These are phyloP conservation scores for Acrossocheilus fasciatus DNA, from an alignment of 2,797 vertebrate genomes.

Conservation along the genomic window DNA sequence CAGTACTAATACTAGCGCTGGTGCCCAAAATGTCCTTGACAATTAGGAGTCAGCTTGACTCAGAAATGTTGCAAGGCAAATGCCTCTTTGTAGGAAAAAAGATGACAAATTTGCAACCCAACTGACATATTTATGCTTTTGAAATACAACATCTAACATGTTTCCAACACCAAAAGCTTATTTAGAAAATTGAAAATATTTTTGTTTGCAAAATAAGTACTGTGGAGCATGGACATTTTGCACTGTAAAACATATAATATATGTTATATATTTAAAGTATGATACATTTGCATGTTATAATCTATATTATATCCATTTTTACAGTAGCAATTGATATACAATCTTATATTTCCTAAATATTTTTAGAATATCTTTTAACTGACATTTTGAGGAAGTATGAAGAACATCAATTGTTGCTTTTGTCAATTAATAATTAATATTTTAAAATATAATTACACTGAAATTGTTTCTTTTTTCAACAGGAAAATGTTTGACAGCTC, in stretches of 20 bases:
- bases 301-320: neutral
- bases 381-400: neutral
- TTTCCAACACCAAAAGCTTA: too few relatives aligned
- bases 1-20: slow-evolving; percentile 24
- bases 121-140: neutral
- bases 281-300: neutral
- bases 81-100: slow-evolving; percentile 23
- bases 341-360: neutral
- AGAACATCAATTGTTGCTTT: neutral
- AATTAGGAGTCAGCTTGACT: slow-evolving; percentile 39
- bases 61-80: slow-evolving; percentile 24
- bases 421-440: neutral
- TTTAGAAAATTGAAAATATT: too few relatives aligned
- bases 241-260: neutral
- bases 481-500: neutral
- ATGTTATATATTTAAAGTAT: slow-evolving; percentile 3
- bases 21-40: slow-evolving; percentile 39
- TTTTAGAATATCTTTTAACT: too few relatives aligned
- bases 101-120: slow-evolving; percentile 18
- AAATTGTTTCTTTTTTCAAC: neutral
- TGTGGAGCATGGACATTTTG: too few relatives aligned
- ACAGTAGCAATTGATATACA: neutral
- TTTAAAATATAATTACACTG: neutral
- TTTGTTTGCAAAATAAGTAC: too few relatives aligned
- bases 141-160: too few relatives aligned